A percentile compares a stretch with the other conserved stretches of the same genome.
These are phyloP conservation scores for Lysandra coridon DNA, from an alignment of 2,888 invertebrate species.

Conservation along the genomic window DNA sequence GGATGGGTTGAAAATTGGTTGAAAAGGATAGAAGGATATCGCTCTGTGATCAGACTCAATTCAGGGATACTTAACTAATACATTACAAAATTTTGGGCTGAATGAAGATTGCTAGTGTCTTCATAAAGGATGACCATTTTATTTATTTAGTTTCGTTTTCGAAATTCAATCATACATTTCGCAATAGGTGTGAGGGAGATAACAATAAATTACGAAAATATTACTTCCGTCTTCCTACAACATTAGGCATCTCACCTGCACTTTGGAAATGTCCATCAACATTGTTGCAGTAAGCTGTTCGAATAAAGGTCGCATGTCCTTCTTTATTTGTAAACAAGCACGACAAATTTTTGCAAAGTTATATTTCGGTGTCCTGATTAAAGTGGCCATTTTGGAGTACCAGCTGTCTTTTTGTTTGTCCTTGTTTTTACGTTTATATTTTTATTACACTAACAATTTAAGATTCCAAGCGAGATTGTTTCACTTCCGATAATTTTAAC, in stretches of 20 bases:
- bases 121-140: conserved; percentile 57
- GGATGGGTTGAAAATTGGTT: conserved; percentile 51
- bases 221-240: conserved; percentile 42
- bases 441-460: background rate
- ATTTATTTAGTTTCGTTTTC: conserved; percentile 15
- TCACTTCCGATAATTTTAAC: conserved; percentile 21
- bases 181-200: conserved; percentile 62
- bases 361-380: conserved; percentile 57
- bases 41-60: conserved; percentile 55
- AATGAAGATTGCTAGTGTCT: conserved; percentile 6
- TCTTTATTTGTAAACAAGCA: conserved; percentile 82
- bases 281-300: conserved; percentile 83
- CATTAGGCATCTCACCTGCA: conserved; percentile 75
- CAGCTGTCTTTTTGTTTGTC: conserved; percentile 62
- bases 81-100: background rate
- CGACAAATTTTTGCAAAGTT: conserved; percentile 83
- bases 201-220: conserved; percentile 67
- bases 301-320: conserved; percentile 83
- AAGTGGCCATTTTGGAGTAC: conserved; percentile 72
- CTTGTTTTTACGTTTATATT: conserved; percentile 54
- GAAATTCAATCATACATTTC: conserved; percentile 27
- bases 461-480: background rate
- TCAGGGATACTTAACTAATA: background rate
- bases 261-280: conserved; percentile 83
- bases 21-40: conserved; percentile 68